phyloP scores from a whole-genome alignment of 92 coral and sea anemone species.

The Phymanthus crucifer region DNA sequence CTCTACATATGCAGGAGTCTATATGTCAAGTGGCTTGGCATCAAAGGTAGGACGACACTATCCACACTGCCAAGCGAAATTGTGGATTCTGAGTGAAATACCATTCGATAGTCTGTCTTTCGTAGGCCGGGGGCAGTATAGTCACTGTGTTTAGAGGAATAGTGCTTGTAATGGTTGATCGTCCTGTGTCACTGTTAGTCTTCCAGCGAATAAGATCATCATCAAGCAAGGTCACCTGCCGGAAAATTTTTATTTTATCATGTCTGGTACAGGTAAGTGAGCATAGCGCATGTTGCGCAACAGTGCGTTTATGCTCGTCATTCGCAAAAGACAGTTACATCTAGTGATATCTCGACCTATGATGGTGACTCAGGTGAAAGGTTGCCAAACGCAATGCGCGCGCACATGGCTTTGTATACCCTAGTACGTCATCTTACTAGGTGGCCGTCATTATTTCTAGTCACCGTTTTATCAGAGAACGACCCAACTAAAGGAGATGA shows the following conservation, averaged over 20 bases:
- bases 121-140: background rate
- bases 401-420: too few species aligned
- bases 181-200: conserved; percentile 35
- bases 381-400: too few species aligned
- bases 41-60: conserved; percentile 96
- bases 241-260: conserved; percentile 84
- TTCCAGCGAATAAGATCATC: conserved; percentile 80
- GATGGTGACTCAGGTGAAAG: too few species aligned
- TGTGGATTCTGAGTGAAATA: too few species aligned
- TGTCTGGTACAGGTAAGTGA: conserved; percentile 82
- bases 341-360: too few species aligned
- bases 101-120: background rate
- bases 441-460: conserved; percentile 50
- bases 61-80: too few species aligned
- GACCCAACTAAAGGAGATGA: conserved; percentile 54
- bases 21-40: conserved; percentile 90
- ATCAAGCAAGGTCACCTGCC: conserved; percentile 89
- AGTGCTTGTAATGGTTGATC: too few species aligned
- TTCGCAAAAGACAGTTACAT: too few species aligned
- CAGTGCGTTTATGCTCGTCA: too few species aligned
- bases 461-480: conserved; percentile 78
- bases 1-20: conserved; percentile 91
- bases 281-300: too few species aligned
- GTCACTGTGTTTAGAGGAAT: too few species aligned
- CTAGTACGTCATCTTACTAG: too few species aligned